A percentile compares a stretch with the other conserved stretches of the same genome.
Conservation (phyloP, 2,888 invertebrate species). For the Drosophila antonietae region DNA sequence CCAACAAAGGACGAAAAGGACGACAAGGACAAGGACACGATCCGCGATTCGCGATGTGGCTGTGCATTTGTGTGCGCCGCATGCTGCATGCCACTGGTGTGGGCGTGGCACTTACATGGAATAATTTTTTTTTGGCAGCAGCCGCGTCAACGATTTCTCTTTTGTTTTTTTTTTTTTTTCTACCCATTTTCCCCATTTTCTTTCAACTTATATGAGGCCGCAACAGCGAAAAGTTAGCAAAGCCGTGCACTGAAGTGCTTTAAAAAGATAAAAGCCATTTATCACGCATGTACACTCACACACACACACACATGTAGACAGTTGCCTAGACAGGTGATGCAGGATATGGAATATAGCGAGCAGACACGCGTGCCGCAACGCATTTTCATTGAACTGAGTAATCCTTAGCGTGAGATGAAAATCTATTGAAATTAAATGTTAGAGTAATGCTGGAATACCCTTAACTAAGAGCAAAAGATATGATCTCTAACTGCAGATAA, state of each 20-base stretch:
- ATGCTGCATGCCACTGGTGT: conserved; percentile 29
- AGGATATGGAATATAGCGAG: conserved; percentile 35
- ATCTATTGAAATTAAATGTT: neutral
- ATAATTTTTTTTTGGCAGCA: conserved; percentile 42
- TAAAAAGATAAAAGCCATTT: conserved; percentile 80
- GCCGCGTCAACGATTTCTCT: conserved; percentile 25
- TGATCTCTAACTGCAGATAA: no score
- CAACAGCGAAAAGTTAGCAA: conserved; percentile 40
- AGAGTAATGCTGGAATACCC: conserved; percentile 20
- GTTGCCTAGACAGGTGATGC: conserved; percentile 40
- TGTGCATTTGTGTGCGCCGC: conserved; percentile 11
- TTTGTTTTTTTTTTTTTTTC: neutral
- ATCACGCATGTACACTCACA: conserved; percentile 67
- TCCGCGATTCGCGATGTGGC: neutral
- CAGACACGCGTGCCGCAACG: conserved; percentile 54
- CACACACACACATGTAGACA: neutral
- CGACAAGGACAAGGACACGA: conserved; percentile 35
- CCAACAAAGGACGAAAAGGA: conserved; percentile 34
- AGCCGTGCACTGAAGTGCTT: conserved; percentile 75
- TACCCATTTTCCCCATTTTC: neutral
- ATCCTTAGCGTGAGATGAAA: conserved; percentile 41
- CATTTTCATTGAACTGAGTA: conserved; percentile 61
- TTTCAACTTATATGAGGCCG: conserved; percentile 3
- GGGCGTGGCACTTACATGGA: conserved; percentile 62
- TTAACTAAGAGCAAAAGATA: conserved; percentile 1